Evolutionary conservation across 2,113 vertebrate genomes (phyloP).

Genomic region (Phrynosoma platyrhinos): DNA sequence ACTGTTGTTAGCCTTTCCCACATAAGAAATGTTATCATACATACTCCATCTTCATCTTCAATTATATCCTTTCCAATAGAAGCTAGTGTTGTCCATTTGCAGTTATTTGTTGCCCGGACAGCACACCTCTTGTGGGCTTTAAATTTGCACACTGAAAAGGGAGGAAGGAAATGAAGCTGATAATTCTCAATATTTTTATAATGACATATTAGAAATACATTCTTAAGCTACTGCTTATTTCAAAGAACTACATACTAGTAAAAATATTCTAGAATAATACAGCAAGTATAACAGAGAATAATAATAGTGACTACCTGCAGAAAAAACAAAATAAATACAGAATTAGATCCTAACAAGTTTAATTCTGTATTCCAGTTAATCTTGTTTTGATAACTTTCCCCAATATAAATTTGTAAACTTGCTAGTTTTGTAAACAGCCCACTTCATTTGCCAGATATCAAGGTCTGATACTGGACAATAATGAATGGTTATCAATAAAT

Average conservation of each 20-base stretch:
- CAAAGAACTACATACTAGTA: background rate
- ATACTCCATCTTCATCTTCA: conserved; percentile 97
- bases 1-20: background rate
- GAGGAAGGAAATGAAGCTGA: background rate
- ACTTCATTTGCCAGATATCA: background rate
- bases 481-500: background rate
- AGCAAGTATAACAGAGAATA: background rate
- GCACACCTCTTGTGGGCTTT: conserved; percentile 97
- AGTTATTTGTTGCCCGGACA: conserved; percentile 94
- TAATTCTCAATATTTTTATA: background rate
- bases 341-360: background rate
- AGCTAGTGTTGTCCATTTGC: conserved; percentile 97
- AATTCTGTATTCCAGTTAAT: background rate
- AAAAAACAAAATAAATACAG: background rate
- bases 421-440: background rate
- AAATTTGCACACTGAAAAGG: conserved; percentile 92
- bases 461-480: background rate
- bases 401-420: background rate
- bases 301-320: background rate
- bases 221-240: background rate
- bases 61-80: conserved; percentile 97
- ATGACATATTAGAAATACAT: background rate
- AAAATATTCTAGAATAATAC: background rate
- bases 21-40: conserved; percentile 35
- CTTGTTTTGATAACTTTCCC: background rate